Evolutionary conservation across 23 tunicate genomes (phyloP), one percentile per base, ranked within the genome.

Genomic region (Oikopleura vanhoeffeni): DNA sequence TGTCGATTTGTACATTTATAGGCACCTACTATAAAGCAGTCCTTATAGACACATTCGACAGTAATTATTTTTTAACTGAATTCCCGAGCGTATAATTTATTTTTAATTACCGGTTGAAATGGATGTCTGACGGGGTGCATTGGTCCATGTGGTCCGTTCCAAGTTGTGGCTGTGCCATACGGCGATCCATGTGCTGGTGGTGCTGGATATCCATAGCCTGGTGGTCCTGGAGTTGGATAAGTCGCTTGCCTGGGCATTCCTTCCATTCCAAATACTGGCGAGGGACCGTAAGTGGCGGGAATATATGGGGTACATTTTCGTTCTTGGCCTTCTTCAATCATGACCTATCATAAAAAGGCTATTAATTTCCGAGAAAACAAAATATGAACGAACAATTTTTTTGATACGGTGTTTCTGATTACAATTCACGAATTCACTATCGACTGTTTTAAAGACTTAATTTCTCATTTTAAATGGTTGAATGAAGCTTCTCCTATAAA

Each of bases 251-350:
- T 28, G 35, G 79, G 79, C 79, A 71, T 71, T 2, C 79, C 79
- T 28, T 71, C 79, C 79, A 71, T 71, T 24, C 79, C 79, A 32
- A 71, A 71, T 4, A 71, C 79, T 38, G 79, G 79, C 32, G 79
- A 71, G 34, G 79, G 79, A 24, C 79, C 79, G 32, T 24, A 71
- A 18, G 79, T 13, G 35, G 79, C 79, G 38, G 79, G 79, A 71
- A 30, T 71, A 38, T 71, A 71, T 13, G 79, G 79, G 27, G 79
- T 71, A 30, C 79, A 71, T 30, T 71, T 71, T 32, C 79, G 27
- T 32, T 71, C 79, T 71, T 71, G 79, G 32, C 79, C 79, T 32
- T 71, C 79, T 32, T 71, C 79, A 30, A 71, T 71, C 79, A 71
- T 71, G 3, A 71, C 79, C 79, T 71, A 13, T 2, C 18, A 8